Evolutionary conservation across 2,888 invertebrate genomes (phyloP), one percentile per base, ranked within the genome.

Genomic region (Andricus curvator): DNA sequence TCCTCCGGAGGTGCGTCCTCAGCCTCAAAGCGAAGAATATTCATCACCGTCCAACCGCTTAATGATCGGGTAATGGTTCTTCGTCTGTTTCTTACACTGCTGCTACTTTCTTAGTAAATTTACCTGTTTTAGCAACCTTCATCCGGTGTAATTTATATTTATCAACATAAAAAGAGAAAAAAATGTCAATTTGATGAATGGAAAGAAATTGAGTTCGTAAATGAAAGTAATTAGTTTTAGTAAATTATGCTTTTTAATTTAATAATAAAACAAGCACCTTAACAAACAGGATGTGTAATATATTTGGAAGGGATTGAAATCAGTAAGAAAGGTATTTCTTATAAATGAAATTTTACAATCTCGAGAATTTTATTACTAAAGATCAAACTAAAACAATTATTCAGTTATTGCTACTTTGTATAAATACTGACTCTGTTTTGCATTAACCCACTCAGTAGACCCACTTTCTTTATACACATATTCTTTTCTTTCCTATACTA

Each of bases 41-140:
- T 89, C 87, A 85, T 86, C 84, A 84, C 85, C 88, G 88, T 84
- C 86, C 88, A 88, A 81, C 85, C 89, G 86, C 85, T 88, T 91
- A 92, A 91, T 92, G 90, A 83, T 82, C 81, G 37, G 60, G 56
- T 74, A 74, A 74, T 74, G 51, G 22, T 56, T 33, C 48, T 29
- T 51, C 70, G 51, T 25, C 33, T 70, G 37, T 6, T 20, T 15
- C 44, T 67, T 67, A 22, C 37, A n/a, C 37, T 67, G 41, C 13
- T 67, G 41, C 22, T n/a, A 48, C 48, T 68, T 68, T 68, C 25
- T 48, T 25, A 8, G 44, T 68, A 68, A 25, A 48, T 15, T 64
- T 15, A 64, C 64, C 64, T 64, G 64, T 64, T 25, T 64, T 64
- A 29, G 29, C 17, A 64, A 25, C 64, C 6, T 29, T 9, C 64